phyloP scores from a whole-genome alignment of 2,888 invertebrate genomes.

The Pammene aurita region DNA sequence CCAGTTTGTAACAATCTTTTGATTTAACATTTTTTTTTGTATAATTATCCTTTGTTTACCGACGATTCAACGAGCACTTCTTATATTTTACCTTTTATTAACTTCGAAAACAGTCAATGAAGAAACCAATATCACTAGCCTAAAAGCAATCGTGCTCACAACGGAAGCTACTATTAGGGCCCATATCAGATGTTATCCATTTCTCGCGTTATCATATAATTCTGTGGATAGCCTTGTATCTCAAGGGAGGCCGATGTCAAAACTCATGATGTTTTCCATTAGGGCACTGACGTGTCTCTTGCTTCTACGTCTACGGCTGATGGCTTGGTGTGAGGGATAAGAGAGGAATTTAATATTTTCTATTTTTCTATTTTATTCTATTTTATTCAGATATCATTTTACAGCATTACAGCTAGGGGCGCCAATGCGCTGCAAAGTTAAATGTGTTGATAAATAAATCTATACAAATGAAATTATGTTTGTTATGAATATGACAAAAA shows the following conservation, averaged over 20 bases:
- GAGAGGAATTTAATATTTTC: background rate
- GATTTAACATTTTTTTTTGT: no score
- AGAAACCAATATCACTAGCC: background rate
- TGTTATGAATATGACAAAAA: no score
- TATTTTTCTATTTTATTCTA: no score
- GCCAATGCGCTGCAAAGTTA: no score
- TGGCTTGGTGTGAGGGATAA: background rate
- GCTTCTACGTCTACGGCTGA: slow-evolving; percentile 34
- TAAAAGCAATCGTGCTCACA: slow-evolving; percentile 29
- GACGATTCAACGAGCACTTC: no score
- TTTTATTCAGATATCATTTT: no score
- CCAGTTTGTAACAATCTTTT: no score
- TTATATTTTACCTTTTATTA: no score
- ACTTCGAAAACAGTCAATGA: background rate
- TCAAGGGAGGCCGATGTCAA: slow-evolving; percentile 41
- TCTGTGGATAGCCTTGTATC: slow-evolving; percentile 35
- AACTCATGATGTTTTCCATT: slow-evolving; percentile 42
- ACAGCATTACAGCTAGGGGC: no score
- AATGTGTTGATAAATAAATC: no score
- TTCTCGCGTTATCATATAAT: slow-evolving; percentile 39
- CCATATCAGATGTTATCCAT: slow-evolving; percentile 38
- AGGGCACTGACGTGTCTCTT: slow-evolving; percentile 41
- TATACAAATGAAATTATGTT: no score
- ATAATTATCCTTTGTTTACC: no score
- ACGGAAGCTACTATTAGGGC: slow-evolving; percentile 26